Conservation (phyloP, 2,113 vertebrate genomes). For the Aegotheles bennettii region DNA sequence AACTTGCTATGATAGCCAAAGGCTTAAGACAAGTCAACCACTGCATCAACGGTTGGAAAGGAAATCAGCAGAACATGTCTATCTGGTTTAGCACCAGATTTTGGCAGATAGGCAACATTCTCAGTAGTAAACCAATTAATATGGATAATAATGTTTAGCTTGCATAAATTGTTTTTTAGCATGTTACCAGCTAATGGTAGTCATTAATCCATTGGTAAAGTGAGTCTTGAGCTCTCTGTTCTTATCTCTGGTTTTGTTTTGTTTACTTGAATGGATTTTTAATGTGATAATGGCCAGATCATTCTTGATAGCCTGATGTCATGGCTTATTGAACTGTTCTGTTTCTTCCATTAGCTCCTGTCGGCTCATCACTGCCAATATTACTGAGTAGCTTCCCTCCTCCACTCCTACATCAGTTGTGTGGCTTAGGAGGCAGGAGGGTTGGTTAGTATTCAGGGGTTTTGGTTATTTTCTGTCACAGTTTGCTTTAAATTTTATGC, state of each 20-base stretch:
- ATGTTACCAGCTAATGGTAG: not conserved
- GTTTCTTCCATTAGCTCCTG: conserved; percentile 52
- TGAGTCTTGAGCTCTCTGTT: not conserved
- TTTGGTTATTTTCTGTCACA: not conserved
- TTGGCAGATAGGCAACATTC: conserved; percentile 26
- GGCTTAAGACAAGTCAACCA: conserved; percentile 24
- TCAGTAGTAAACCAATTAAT: not conserved
- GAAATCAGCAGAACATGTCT: not conserved
- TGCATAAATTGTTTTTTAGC: not conserved
- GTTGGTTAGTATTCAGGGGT: not conserved
- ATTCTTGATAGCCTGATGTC: conserved; percentile 45
- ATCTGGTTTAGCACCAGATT: conserved; percentile 39
- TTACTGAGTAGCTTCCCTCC: not conserved
- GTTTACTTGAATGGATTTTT: conserved; percentile 37
- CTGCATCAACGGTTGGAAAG: conserved; percentile 27
- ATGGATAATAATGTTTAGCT: not conserved
- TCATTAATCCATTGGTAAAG: not conserved
- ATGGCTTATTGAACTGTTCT: conserved; percentile 24
- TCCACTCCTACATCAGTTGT: not conserved
- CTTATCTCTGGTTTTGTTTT: conserved; percentile 12
- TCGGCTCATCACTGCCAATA: conserved; percentile 27
- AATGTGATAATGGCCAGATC: conserved; percentile 16
- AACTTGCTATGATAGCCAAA: conserved; percentile 15
- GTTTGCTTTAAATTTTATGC: not conserved
- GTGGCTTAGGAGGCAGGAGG: not conserved